phyloP scores from a whole-genome alignment of 2,113 vertebrate species.

The Nansenia antarctica region DNA sequence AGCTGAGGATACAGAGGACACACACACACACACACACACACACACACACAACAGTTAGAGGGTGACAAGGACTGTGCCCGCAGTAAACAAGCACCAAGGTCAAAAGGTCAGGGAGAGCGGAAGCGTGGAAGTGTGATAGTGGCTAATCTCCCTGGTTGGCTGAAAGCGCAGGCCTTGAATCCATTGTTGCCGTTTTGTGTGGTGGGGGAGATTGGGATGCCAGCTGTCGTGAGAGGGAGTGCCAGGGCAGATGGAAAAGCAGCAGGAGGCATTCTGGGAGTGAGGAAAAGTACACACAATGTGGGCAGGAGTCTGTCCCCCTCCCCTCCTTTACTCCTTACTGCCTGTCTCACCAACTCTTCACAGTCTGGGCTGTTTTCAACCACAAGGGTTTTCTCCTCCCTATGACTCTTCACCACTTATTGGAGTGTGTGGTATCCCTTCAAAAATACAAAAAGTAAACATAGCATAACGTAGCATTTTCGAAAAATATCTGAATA shows the following conservation, averaged over 20 bases:
- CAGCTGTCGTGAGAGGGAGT: background rate
- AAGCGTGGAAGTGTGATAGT: background rate
- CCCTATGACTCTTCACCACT: background rate
- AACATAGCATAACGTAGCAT: too few species aligned
- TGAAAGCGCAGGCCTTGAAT: background rate
- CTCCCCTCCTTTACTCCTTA: constrained; percentile 44
- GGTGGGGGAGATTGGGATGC: background rate
- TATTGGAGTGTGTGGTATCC: background rate
- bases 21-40: too few species aligned
- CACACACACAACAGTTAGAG: too few species aligned
- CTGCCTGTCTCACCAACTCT: constrained; percentile 60
- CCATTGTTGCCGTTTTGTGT: background rate
- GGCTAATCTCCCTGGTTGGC: background rate
- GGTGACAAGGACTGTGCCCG: too few species aligned
- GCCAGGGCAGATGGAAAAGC: constrained; percentile 2
- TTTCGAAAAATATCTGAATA: too few species aligned
- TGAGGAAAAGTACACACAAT: constrained; percentile 2
- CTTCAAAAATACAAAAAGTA: too few species aligned
- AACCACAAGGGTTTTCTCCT: constrained; percentile 29
- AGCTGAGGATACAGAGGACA: background rate
- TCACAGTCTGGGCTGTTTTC: constrained; percentile 69
- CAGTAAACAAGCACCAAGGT: background rate
- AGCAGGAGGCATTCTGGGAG: background rate
- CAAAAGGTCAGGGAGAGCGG: background rate
- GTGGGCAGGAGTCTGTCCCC: background rate